These are phyloP conservation scores for Saguinus midas DNA, from an alignment of 2,113 vertebrate species.

Conservation along the genomic window DNA sequence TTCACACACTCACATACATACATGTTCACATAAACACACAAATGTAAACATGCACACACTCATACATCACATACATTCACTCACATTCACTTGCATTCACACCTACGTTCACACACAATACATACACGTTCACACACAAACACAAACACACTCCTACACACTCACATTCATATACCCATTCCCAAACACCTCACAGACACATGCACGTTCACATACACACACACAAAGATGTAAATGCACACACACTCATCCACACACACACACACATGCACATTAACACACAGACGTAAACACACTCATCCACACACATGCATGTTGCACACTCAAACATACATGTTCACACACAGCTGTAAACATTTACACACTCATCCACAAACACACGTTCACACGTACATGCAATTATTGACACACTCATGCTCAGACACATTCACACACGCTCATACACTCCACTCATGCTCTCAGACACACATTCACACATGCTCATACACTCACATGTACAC, in stretches of 20 bases:
- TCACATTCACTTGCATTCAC: rapidly evolving
- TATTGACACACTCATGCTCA: not conserved
- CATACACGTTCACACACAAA: rapidly evolving
- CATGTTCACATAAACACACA: not conserved
- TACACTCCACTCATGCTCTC: no score
- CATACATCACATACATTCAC: rapidly evolving
- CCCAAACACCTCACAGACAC: not conserved
- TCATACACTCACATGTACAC: not conserved
- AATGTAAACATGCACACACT: not conserved
- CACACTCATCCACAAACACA: no score
- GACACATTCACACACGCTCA: no score
- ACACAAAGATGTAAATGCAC: not conserved
- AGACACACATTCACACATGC: no score
- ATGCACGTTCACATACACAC: not conserved
- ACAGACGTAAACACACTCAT: not conserved
- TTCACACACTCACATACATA: no score
- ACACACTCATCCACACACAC: no score
- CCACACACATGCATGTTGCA: not conserved
- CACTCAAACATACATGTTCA: not conserved
- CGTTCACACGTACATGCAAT: no score
- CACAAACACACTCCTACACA: no score
- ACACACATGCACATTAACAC: no score
- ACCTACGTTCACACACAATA: rapidly evolving
- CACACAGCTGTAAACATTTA: no score
- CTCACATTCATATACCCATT: not conserved